These are phyloP conservation scores for Dicentrarchus labrax DNA, from an alignment of 2,113 vertebrate species.

Conservation along the genomic window DNA sequence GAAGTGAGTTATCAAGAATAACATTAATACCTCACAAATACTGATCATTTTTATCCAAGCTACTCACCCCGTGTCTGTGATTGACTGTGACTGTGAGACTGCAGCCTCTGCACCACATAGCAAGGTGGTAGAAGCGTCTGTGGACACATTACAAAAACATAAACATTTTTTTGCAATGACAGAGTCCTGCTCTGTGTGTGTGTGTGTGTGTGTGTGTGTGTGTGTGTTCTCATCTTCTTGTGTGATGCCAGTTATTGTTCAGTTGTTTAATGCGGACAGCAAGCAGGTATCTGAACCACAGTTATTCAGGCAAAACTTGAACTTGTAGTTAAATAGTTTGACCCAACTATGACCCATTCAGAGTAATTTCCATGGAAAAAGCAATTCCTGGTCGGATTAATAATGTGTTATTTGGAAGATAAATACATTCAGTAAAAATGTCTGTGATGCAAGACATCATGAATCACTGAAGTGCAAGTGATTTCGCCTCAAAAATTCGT, in stretches of 20 bases:
- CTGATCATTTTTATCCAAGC: background rate
- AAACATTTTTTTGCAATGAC: background rate
- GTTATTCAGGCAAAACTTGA: background rate
- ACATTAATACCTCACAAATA: background rate
- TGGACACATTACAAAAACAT: too few relatives aligned
- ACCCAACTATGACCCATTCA: background rate
- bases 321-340: background rate
- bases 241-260: background rate
- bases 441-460: slow-evolving; percentile 15
- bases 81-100: background rate
- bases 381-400: background rate
- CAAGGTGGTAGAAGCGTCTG: background rate
- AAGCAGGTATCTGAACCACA: background rate
- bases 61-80: background rate
- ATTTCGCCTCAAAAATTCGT: slow-evolving; percentile 9
- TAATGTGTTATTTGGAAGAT: background rate
- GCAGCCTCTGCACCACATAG: background rate
- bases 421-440: slow-evolving; percentile 6
- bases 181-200: background rate
- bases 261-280: background rate
- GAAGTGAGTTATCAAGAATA: background rate
- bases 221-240: background rate
- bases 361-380: background rate
- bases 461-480: slow-evolving; percentile 3
- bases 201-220: too few relatives aligned